Evolutionary conservation across 2,797 vertebrate genomes (phyloP).

Genomic region (Pseudotriccus pelzelni): DNA sequence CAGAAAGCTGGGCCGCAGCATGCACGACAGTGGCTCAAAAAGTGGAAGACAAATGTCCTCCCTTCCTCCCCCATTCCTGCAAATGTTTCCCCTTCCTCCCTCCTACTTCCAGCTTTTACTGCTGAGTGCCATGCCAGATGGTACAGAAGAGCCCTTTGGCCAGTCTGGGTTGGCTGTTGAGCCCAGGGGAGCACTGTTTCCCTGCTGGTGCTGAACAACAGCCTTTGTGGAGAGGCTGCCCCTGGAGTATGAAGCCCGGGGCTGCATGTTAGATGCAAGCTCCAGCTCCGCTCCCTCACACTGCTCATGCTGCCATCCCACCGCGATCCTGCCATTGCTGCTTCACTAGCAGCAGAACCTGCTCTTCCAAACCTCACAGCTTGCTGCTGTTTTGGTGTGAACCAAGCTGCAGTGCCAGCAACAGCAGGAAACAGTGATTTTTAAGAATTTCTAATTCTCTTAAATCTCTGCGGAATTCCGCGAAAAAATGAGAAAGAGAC

Average conservation of each 20-base stretch:
- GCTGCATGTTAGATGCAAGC: rapidly evolving
- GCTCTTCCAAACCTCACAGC: not conserved
- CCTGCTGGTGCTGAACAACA: not conserved
- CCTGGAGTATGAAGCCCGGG: rapidly evolving
- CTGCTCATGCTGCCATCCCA: not conserved
- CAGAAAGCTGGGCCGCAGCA: not conserved
- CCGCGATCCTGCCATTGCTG: rapidly evolving
- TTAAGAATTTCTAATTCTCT: not conserved
- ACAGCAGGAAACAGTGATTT: not conserved
- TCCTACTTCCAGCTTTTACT: not conserved
- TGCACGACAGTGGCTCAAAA: rapidly evolving
- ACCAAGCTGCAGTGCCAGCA: not conserved
- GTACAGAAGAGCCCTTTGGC: not conserved
- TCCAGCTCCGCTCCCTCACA: rapidly evolving
- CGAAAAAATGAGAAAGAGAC: not conserved
- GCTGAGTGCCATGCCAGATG: rapidly evolving
- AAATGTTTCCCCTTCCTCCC: not conserved
- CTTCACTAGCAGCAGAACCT: not conserved
- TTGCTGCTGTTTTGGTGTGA: not conserved
- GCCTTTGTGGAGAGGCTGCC: rapidly evolving
- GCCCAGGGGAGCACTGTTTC: not conserved
- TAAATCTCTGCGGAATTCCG: not conserved
- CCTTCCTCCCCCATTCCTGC: not conserved
- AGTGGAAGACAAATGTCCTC: not conserved
- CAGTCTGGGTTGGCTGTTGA: rapidly evolving